Evolutionary conservation across 1,140 invertebrate genomes (phyloP).

Genomic region (Hylyphantes graminicola): DNA sequence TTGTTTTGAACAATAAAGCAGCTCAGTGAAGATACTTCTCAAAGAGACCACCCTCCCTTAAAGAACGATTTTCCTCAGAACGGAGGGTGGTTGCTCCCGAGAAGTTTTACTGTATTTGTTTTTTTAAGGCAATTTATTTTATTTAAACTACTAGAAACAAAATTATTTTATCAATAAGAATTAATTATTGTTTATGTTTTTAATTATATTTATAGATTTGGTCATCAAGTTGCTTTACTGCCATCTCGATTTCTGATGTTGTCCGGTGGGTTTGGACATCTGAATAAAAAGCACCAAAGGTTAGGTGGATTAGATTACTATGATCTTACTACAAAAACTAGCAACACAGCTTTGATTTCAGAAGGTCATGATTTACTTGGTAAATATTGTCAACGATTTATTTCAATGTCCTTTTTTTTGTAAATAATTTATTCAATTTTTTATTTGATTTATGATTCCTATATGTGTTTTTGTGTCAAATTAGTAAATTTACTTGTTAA

Average conservation of each 20-base stretch:
- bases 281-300: slow-evolving; percentile 65
- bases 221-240: slow-evolving; percentile 25
- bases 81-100: too few relatives aligned
- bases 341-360: not conserved
- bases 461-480: too few relatives aligned
- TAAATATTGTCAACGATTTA: slow-evolving; percentile 4
- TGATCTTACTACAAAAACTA: slow-evolving; percentile 52
- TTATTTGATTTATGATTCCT: too few relatives aligned
- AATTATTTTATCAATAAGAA: not conserved
- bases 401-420: not conserved
- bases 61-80: too few relatives aligned
- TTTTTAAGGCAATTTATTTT: not conserved
- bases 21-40: too few relatives aligned
- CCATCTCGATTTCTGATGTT: slow-evolving; percentile 17
- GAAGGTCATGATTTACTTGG: not conserved
- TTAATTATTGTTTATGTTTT: too few relatives aligned
- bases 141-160: not conserved
- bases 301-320: slow-evolving; percentile 63
- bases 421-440: too few relatives aligned
- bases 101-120: too few relatives aligned
- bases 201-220: slow-evolving; percentile 42
- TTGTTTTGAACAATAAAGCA: too few relatives aligned
- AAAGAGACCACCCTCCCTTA: too few relatives aligned
- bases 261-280: slow-evolving; percentile 67
- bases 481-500: too few relatives aligned